Conservation (phyloP, 2,113 vertebrate genomes). For the Phycodurus eques region DNA sequence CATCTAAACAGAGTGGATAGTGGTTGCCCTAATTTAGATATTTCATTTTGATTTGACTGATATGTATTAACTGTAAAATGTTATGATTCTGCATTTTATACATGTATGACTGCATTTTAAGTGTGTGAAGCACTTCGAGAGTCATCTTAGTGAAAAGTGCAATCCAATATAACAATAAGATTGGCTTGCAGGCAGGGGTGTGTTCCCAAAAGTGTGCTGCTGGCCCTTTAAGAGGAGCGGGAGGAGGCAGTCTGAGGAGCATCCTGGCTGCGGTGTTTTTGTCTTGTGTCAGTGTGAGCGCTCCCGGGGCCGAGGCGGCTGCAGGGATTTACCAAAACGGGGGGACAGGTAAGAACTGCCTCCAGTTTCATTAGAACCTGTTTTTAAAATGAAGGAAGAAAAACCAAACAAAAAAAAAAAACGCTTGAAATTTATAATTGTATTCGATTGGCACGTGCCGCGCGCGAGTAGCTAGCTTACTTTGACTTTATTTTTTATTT, state of each 20-base stretch:
- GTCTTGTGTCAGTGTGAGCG: slow-evolving; percentile 76
- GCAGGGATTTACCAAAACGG: slow-evolving; percentile 43
- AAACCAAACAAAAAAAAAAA: no score
- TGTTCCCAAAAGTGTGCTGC: neutral
- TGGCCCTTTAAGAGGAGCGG: slow-evolving; percentile 68
- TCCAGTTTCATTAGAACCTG: neutral
- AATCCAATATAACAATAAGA: no score
- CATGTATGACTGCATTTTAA: no score
- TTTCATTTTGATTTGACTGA: no score
- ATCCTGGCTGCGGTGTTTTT: slow-evolving; percentile 76
- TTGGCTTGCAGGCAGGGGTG: neutral
- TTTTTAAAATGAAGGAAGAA: neutral
- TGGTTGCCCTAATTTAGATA: no score
- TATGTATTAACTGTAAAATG: no score
- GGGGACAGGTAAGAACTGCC: slow-evolving; percentile 62
- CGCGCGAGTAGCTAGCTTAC: neutral
- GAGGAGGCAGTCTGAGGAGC: slow-evolving; percentile 25
- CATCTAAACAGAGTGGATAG: no score
- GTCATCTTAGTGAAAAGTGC: no score
- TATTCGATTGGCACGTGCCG: neutral
- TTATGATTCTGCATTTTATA: no score
- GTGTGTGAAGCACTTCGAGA: no score
- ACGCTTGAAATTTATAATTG: neutral
- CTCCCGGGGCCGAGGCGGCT: slow-evolving; percentile 62
- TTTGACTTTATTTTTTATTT: neutral